phyloP scores from a whole-genome alignment of 2,888 invertebrate genomes.

The Diarsia mendica region DNA sequence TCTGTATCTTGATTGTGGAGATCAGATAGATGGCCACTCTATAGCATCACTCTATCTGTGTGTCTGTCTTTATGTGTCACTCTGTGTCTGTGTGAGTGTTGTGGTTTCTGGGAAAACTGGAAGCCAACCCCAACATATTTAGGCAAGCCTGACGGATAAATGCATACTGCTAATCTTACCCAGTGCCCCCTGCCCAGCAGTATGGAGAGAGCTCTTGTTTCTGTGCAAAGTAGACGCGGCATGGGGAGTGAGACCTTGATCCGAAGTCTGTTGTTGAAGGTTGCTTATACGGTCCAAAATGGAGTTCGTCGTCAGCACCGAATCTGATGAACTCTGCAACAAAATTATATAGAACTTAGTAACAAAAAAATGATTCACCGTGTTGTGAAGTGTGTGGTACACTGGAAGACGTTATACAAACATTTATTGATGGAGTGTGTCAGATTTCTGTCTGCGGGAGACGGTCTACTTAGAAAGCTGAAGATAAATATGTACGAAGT shows the following conservation, averaged over 20 bases:
- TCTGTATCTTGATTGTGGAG: background rate
- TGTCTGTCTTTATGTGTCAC: no score
- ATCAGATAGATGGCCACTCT: background rate
- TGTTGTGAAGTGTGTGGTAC: no score
- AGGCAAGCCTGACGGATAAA: background rate
- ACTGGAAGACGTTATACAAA: no score
- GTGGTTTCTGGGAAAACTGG: no score
- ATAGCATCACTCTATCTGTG: no score
- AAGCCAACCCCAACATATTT: background rate
- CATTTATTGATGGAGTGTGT: no score
- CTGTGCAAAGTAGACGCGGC: slow-evolving; percentile 80
- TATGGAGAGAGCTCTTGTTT: slow-evolving; percentile 85
- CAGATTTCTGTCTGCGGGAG: no score
- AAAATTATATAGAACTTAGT: slow-evolving; percentile 50
- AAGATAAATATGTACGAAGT: no score
- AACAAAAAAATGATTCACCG: no score
- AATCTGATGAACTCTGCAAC: slow-evolving; percentile 91
- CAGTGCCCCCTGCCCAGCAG: slow-evolving; percentile 76
- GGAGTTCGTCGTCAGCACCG: slow-evolving; percentile 86
- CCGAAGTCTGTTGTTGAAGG: slow-evolving; percentile 83
- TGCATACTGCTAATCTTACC: slow-evolving; percentile 67
- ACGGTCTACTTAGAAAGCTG: no score
- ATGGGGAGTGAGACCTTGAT: slow-evolving; percentile 72
- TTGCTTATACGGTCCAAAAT: slow-evolving; percentile 91
- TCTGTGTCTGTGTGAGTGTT: no score